Conservation (phyloP, 2,113 vertebrate genomes). For the Marmota flaviventris region DNA sequence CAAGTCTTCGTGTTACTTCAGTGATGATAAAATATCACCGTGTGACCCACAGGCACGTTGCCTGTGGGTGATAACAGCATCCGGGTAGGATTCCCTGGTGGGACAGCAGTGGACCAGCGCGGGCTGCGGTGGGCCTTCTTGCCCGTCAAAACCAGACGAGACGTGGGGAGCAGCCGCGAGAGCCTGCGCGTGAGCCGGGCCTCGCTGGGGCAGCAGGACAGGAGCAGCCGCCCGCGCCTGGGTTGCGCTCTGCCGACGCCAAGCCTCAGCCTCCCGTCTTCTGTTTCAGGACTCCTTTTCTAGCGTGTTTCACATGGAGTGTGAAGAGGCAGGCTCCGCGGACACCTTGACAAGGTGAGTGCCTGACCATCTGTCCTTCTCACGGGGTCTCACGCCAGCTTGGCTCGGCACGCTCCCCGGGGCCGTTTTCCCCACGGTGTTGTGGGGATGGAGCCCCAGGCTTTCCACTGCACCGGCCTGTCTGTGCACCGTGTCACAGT, state of each 20-base stretch:
- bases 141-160: too few relatives aligned
- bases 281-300: constrained; percentile 96
- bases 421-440: too few relatives aligned
- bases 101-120: background rate
- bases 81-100: background rate
- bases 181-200: too few relatives aligned
- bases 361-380: background rate
- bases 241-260: too few relatives aligned
- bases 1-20: too few relatives aligned
- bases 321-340: constrained; percentile 90
- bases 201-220: too few relatives aligned
- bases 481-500: background rate
- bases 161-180: too few relatives aligned
- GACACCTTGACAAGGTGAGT: constrained; percentile 92
- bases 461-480: background rate
- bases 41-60: too few relatives aligned
- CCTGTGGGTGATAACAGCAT: too few relatives aligned
- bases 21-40: too few relatives aligned
- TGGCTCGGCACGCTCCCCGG: background rate
- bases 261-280: background rate
- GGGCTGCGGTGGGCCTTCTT: background rate
- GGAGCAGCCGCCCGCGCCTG: too few relatives aligned
- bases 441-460: background rate
- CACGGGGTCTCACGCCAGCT: background rate
- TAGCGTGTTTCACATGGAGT: constrained; percentile 98